Evolutionary conservation across 1,140 invertebrate species (phyloP).

Genomic region (Hermetia illucens): DNA sequence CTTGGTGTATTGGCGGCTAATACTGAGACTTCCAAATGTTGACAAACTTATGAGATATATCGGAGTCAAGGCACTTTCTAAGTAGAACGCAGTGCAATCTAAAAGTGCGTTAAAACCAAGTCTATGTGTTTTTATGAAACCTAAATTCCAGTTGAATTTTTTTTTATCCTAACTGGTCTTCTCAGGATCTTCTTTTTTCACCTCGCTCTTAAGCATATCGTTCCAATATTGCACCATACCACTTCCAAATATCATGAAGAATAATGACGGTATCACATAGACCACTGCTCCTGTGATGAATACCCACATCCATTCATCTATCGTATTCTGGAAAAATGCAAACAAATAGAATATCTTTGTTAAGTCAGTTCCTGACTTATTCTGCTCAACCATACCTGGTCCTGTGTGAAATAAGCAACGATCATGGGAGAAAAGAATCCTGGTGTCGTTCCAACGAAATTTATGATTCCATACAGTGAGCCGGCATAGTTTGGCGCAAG

Average conservation of each 20-base stretch:
- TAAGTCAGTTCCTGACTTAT: background rate
- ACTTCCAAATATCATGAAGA: constrained; percentile 52
- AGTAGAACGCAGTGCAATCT: no score
- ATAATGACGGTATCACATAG: constrained; percentile 49
- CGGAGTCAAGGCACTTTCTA: no score
- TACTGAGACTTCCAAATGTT: no score
- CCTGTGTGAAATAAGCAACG: constrained; percentile 48
- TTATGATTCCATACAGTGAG: constrained; percentile 57
- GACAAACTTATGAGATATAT: no score
- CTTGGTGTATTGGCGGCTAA: no score
- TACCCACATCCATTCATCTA: constrained; percentile 60
- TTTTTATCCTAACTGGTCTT: no score
- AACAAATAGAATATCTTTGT: background rate
- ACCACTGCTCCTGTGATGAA: constrained; percentile 59
- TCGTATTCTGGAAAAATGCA: constrained; percentile 48
- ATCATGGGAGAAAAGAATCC: constrained; percentile 59
- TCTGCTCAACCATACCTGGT: constrained; percentile 34
- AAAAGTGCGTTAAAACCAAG: no score
- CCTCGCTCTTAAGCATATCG: no score
- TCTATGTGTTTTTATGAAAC: no score
- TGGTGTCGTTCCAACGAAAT: constrained; percentile 54
- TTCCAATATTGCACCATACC: constrained; percentile 53
- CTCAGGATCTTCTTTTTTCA: no score
- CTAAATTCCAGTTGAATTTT: no score
- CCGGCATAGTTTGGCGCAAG: constrained; percentile 58